These are phyloP conservation scores for Apodemus speciosus DNA, from an alignment of 2,113 vertebrate genomes.

Conservation along the genomic window DNA sequence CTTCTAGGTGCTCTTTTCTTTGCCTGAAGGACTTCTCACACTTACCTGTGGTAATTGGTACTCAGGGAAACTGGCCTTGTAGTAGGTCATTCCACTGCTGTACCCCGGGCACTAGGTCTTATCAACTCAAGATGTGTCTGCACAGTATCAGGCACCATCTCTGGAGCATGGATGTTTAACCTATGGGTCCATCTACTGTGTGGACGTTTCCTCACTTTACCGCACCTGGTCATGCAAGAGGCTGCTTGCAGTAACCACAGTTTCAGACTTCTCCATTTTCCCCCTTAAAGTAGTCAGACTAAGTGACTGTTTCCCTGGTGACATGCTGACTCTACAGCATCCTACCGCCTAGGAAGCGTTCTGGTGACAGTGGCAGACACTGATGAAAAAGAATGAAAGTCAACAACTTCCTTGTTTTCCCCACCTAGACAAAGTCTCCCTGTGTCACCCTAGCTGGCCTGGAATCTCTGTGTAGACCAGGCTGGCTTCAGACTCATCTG, in stretches of 20 bases:
- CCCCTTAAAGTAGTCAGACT: background rate
- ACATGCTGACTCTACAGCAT: background rate
- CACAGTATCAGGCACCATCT: background rate
- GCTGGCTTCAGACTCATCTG: background rate
- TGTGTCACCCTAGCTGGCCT: background rate
- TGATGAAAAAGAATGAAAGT: background rate
- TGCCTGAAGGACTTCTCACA: background rate
- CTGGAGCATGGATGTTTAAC: background rate
- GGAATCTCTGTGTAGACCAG: background rate
- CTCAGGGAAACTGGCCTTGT: background rate
- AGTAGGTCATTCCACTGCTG: too few species aligned
- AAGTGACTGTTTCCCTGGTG: background rate
- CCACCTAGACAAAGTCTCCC: background rate
- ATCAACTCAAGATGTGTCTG: background rate
- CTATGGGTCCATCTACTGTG: background rate
- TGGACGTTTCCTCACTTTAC: too few species aligned
- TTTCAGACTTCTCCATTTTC: background rate
- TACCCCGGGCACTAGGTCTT: background rate
- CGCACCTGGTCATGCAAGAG: background rate
- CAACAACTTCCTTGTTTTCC: background rate
- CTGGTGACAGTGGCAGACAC: background rate
- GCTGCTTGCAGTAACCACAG: background rate
- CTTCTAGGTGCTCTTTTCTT: background rate
- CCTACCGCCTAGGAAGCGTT: background rate
- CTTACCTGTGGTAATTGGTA: background rate